These are phyloP conservation scores for Lasius fuliginosus DNA, from an alignment of 2,888 invertebrate species.

Conservation along the genomic window DNA sequence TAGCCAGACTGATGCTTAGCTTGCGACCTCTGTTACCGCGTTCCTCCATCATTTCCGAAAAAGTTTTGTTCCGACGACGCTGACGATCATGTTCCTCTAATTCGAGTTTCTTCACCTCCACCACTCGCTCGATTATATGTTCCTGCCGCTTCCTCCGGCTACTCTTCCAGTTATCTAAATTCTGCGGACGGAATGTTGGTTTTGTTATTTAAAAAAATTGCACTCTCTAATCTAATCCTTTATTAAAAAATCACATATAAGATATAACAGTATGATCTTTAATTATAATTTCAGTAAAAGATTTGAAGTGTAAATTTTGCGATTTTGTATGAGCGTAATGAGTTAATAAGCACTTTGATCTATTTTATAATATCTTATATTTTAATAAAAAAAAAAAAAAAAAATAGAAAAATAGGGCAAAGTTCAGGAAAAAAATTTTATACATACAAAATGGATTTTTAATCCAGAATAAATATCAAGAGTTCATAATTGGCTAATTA, in stretches of 20 bases:
- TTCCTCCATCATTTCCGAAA: constrained; percentile 97
- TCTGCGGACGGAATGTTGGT: constrained; percentile 87
- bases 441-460: background rate
- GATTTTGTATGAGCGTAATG: background rate
- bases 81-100: constrained; percentile 91
- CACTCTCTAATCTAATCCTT: background rate
- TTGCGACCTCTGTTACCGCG: constrained; percentile 89
- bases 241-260: background rate
- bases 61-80: constrained; percentile 95
- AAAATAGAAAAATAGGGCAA: background rate
- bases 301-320: background rate
- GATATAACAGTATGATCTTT: background rate
- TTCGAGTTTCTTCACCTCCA: constrained; percentile 95
- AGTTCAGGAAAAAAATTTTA: background rate
- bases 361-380: background rate
- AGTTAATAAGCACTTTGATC: background rate
- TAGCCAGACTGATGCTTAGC: constrained; percentile 88
- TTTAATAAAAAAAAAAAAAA: background rate
- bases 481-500: background rate
- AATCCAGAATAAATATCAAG: background rate
- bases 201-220: background rate
- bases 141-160: constrained; percentile 96
- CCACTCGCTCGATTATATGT: constrained; percentile 95
- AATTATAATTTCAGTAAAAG: background rate
- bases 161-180: constrained; percentile 97